These are phyloP conservation scores for Sesamia inferens DNA, from an alignment of 2,888 invertebrate genomes.

Conservation along the genomic window DNA sequence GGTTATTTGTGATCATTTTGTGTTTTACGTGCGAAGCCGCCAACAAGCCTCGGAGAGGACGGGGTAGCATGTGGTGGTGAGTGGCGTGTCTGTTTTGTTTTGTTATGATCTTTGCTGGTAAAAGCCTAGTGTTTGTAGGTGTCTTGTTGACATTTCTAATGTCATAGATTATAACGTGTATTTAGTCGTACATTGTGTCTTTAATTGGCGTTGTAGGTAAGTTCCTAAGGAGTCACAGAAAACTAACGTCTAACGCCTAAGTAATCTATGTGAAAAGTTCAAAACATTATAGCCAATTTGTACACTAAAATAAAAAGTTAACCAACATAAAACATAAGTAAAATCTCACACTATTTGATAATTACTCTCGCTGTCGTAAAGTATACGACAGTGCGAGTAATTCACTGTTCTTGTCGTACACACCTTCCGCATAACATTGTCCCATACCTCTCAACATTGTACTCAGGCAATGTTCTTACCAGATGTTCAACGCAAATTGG, in stretches of 20 bases:
- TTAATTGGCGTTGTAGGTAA: not conserved
- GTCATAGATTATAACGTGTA: constrained; percentile 15
- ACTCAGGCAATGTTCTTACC: constrained; percentile 37
- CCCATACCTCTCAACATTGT: constrained; percentile 40
- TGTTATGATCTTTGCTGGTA: constrained; percentile 41
- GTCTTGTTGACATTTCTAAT: constrained; percentile 46
- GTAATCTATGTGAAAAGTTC: not conserved
- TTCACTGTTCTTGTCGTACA: constrained; percentile 34
- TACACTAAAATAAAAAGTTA: not conserved
- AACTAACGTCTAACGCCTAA: not conserved
- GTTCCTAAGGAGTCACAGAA: not conserved
- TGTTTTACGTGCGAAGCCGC: constrained; percentile 87
- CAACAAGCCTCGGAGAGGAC: constrained; percentile 93
- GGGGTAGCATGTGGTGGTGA: constrained; percentile 98
- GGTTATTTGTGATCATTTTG: constrained; percentile 89
- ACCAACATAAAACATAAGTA: constrained; percentile 19
- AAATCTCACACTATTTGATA: constrained; percentile 40
- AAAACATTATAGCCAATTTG: constrained; percentile 24
- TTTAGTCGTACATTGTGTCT: not conserved
- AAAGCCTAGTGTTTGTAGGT: constrained; percentile 10
- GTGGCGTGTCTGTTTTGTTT: constrained; percentile 75
- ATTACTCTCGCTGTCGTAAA: constrained; percentile 48
- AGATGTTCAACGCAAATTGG: constrained; percentile 63
- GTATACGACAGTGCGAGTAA: constrained; percentile 47
- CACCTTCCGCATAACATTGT: constrained; percentile 48